phyloP scores from a whole-genome alignment of 2,113 vertebrate genomes.

The Python bivittatus region DNA sequence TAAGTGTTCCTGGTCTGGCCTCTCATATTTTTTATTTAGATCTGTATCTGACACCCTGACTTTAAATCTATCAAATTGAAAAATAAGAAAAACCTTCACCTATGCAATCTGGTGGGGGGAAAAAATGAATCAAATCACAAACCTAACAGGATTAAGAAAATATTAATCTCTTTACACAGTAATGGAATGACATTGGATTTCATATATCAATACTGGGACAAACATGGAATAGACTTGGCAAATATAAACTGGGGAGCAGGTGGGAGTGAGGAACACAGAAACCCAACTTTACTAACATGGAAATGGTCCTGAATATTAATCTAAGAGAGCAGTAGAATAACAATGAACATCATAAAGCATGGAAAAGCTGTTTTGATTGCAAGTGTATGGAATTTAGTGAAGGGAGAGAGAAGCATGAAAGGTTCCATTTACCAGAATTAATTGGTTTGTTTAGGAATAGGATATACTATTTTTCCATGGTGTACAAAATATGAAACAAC shows the following conservation, averaged over 20 bases:
- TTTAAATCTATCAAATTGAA: constrained; percentile 27
- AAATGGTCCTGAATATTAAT: not conserved
- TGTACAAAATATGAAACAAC: not conserved
- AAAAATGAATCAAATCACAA: constrained; percentile 50
- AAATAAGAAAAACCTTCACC: constrained; percentile 34
- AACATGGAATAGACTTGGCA: constrained; percentile 42
- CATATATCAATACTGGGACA: constrained; percentile 51
- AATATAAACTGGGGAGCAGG: not conserved
- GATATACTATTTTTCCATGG: not conserved
- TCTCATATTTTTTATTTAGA: constrained; percentile 34
- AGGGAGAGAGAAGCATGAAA: not conserved
- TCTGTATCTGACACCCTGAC: constrained; percentile 28
- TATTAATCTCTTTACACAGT: constrained; percentile 44
- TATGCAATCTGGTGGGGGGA: constrained; percentile 1
- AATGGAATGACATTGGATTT: constrained; percentile 51
- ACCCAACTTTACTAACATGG: not conserved
- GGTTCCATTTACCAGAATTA: not conserved
- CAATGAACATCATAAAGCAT: not conserved
- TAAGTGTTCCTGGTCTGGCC: constrained; percentile 29
- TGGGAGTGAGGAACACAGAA: not conserved
- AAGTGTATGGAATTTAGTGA: not conserved
- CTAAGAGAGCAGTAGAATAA: not conserved
- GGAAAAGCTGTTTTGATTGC: not conserved
- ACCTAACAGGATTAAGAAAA: constrained; percentile 49
- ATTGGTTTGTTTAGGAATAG: not conserved